These are phyloP conservation scores for Drosophila meridiana DNA, from an alignment of 2,888 invertebrate genomes.

Conservation along the genomic window DNA sequence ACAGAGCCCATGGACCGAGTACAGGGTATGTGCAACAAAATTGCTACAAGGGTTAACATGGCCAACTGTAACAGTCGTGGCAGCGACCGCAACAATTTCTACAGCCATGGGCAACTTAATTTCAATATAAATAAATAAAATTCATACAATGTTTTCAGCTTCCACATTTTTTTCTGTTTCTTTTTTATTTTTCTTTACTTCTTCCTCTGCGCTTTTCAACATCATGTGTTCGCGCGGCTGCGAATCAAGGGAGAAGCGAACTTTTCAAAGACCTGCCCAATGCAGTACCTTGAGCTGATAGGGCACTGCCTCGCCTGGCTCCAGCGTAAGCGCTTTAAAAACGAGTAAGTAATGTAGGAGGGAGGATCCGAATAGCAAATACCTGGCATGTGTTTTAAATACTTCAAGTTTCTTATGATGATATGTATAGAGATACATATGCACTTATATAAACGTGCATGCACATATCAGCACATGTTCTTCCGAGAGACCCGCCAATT, in stretches of 20 bases:
- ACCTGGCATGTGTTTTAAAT: neutral
- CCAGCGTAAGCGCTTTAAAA: constrained; percentile 22
- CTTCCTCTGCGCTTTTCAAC: constrained; percentile 15
- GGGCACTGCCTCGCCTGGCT: neutral
- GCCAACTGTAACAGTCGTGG: constrained; percentile 29
- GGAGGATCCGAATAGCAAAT: neutral
- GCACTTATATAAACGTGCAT: neutral
- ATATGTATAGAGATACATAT: neutral
- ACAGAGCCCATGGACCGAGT: neutral
- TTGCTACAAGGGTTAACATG: constrained; percentile 69
- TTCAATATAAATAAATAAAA: constrained; percentile 79
- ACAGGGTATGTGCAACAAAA: constrained; percentile 36
- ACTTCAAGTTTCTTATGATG: no score
- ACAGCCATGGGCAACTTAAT: constrained; percentile 75
- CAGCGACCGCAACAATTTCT: constrained; percentile 76
- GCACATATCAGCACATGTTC: neutral
- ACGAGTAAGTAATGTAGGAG: neutral
- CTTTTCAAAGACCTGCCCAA: constrained; percentile 33
- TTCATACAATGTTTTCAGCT: constrained; percentile 28
- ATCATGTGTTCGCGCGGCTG: constrained; percentile 34
- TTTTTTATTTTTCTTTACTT: neutral
- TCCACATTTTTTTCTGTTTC: neutral
- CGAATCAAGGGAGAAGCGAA: constrained; percentile 13
- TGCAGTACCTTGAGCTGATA: constrained; percentile 19
- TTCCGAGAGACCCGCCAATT: neutral